Conservation (phyloP, 2,797 vertebrate genomes). For the Myotis pilosus region DNA sequence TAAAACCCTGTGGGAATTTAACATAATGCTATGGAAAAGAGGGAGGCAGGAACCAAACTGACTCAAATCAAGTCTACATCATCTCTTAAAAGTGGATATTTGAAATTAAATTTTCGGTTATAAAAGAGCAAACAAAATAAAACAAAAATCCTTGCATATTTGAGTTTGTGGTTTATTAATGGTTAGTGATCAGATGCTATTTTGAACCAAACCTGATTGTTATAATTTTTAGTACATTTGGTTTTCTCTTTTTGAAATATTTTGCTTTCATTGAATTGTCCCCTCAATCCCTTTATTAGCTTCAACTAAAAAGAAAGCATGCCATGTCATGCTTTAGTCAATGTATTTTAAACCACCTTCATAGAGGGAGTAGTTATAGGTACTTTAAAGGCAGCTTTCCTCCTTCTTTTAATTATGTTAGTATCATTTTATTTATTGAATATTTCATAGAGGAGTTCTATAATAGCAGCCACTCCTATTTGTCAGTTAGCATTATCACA, state of each 20-base stretch:
- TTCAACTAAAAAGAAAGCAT: slow-evolving; percentile 7
- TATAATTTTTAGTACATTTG: not conserved
- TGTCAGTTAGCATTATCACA: slow-evolving; percentile 37
- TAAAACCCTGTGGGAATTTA: not conserved
- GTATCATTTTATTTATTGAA: slow-evolving; percentile 56
- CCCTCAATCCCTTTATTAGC: not conserved
- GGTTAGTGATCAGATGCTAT: not conserved
- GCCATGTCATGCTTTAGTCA: not conserved
- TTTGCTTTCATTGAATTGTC: not conserved
- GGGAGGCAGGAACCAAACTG: not conserved
- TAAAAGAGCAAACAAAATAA: not conserved
- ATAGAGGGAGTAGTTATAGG: slow-evolving; percentile 23
- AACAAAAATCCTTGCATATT: not conserved
- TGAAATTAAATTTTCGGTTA: not conserved
- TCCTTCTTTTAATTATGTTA: slow-evolving; percentile 11
- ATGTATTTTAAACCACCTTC: slow-evolving; percentile 48
- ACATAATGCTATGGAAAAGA: not conserved
- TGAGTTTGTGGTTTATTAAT: not conserved
- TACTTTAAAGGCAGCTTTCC: slow-evolving; percentile 30
- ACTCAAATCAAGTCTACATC: not conserved
- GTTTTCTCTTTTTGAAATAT: not conserved
- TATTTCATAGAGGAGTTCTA: slow-evolving; percentile 23
- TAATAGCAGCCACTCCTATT: slow-evolving; percentile 41
- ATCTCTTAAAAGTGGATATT: not conserved
- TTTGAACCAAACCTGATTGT: not conserved